These are phyloP conservation scores for Cryptocheilus praepositus DNA, from an alignment of 2,888 invertebrate species.

Conservation along the genomic window DNA sequence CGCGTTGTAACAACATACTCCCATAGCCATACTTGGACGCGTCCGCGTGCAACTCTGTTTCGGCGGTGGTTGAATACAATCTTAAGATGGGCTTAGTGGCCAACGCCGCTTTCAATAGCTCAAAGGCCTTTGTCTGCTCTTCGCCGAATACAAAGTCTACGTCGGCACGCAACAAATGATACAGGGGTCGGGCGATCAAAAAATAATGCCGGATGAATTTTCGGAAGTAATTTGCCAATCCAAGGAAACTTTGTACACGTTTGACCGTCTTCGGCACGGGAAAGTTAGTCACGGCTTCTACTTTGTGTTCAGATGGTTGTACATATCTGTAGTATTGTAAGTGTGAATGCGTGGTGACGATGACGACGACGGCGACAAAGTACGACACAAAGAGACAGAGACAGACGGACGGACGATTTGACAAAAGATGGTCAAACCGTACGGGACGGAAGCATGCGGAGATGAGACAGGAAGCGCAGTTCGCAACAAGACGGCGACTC, in stretches of 20 bases:
- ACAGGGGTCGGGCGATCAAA: constrained; percentile 18
- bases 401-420: no score
- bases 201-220: constrained; percentile 1
- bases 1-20: neutral
- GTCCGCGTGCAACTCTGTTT: neutral
- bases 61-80: neutral
- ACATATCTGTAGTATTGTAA: no score
- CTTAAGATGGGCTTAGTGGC: neutral
- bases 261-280: constrained; percentile 16
- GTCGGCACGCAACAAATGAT: neutral
- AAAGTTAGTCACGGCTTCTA: constrained; percentile 15
- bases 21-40: neutral
- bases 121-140: neutral
- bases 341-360: no score
- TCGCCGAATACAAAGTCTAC: neutral
- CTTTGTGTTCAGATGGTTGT: constrained; percentile 20
- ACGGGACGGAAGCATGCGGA: no score
- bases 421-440: no score
- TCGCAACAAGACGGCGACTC: no score
- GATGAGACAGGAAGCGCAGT: no score
- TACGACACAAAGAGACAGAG: no score
- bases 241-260: constrained; percentile 23
- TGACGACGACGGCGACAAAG: no score
- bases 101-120: neutral
- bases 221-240: constrained; percentile 11